Conservation (phyloP, 2,888 invertebrate genomes). For the Pristionchus japonicus region DNA sequence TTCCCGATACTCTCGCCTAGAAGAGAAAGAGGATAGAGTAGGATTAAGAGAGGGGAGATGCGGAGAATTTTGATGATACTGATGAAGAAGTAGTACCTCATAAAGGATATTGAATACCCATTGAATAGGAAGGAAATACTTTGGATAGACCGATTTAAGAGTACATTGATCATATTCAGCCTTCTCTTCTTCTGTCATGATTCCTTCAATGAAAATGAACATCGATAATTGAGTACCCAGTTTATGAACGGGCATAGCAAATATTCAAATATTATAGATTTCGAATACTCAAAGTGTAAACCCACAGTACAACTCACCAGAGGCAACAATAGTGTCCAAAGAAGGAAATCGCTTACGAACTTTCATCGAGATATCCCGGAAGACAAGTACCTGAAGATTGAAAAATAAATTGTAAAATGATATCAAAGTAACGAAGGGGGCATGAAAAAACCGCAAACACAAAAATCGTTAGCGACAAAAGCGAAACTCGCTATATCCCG, state of each 20-base stretch:
- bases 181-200: slow-evolving; percentile 57
- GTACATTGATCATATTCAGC: slow-evolving; percentile 51
- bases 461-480: no score
- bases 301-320: background rate
- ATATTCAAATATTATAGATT: background rate
- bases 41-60: no score
- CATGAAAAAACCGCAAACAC: no score
- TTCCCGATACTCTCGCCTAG: slow-evolving; percentile 59
- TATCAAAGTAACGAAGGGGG: no score
- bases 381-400: slow-evolving; percentile 17
- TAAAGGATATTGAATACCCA: slow-evolving; percentile 60
- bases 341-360: slow-evolving; percentile 30
- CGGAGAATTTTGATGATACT: background rate
- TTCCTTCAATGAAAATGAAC: no score
- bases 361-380: slow-evolving; percentile 21
- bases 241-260: background rate
- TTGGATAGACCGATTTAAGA: slow-evolving; percentile 52
- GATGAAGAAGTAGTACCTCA: slow-evolving; percentile 48
- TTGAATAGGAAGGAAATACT: slow-evolving; percentile 62
- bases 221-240: no score
- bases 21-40: no score
- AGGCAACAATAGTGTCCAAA: slow-evolving; percentile 25
- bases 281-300: background rate
- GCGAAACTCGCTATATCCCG: no score
- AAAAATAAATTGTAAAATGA: no score